phyloP scores from a whole-genome alignment of 1,140 invertebrate species.

The Trichonephila clavata region DNA sequence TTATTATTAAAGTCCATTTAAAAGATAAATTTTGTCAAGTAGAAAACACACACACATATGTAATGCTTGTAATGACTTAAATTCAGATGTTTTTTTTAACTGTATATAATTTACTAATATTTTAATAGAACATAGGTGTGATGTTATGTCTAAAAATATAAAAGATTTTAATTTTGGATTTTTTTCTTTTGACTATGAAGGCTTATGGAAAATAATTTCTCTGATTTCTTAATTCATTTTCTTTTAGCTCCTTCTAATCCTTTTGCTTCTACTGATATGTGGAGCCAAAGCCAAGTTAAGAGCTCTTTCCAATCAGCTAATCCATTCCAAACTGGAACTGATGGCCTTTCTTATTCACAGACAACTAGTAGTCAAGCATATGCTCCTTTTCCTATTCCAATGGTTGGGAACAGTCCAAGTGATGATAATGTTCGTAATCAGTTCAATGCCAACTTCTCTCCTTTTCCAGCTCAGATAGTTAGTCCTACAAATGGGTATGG shows the following conservation, averaged over 20 bases:
- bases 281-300: conserved; percentile 31
- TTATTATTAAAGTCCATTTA: too few species aligned
- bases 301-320: conserved; percentile 60
- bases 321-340: conserved; percentile 68
- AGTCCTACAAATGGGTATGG: conserved; percentile 70
- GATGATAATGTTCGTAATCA: conserved; percentile 67
- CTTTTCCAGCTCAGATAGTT: conserved; percentile 43
- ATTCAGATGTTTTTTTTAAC: too few species aligned
- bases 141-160: too few species aligned
- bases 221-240: background rate
- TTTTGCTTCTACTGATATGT: conserved; percentile 37
- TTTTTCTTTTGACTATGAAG: background rate
- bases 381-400: conserved; percentile 69
- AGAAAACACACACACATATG: too few species aligned
- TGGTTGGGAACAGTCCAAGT: conserved; percentile 73
- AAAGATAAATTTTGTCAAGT: too few species aligned
- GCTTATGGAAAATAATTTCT: background rate
- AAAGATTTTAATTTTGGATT: too few species aligned
- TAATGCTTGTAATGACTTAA: too few species aligned
- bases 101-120: too few species aligned
- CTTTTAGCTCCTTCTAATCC: conserved; percentile 74
- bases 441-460: conserved; percentile 61
- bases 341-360: conserved; percentile 41
- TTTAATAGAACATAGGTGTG: too few species aligned
- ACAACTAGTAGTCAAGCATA: conserved; percentile 43